Conservation (phyloP, 2,113 vertebrate genomes). For the Orthonyx spaldingii region DNA sequence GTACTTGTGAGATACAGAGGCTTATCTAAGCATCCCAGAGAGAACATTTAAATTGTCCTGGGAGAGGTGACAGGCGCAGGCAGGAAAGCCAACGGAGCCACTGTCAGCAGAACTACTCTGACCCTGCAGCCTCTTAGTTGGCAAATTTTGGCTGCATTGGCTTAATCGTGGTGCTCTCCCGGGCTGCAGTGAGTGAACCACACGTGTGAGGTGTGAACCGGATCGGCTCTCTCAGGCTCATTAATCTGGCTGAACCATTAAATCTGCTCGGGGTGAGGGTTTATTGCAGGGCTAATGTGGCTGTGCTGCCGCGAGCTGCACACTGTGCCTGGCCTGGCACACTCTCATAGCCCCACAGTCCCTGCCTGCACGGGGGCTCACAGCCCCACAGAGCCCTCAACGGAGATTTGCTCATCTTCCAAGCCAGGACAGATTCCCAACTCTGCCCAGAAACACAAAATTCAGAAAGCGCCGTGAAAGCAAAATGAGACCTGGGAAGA, state of each 20-base stretch:
- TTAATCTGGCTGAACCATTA: background rate
- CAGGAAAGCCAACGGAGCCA: accelerated
- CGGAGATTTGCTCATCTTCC: background rate
- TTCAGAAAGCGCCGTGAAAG: background rate
- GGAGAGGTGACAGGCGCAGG: accelerated
- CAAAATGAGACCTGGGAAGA: background rate
- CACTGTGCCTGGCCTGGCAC: accelerated
- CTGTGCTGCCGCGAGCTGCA: background rate
- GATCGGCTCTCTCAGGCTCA: background rate
- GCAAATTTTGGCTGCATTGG: background rate
- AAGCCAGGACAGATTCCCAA: background rate
- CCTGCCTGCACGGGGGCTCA: accelerated
- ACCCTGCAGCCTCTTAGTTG: background rate
- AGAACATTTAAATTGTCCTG: background rate
- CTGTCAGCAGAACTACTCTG: accelerated
- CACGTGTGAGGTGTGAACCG: accelerated
- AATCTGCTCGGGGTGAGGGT: background rate
- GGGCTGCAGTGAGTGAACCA: background rate
- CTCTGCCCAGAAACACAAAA: background rate
- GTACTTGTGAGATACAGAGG: background rate
- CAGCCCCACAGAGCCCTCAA: accelerated
- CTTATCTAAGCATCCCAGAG: background rate
- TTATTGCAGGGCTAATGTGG: background rate
- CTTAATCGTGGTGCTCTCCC: background rate
- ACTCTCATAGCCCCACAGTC: background rate